phyloP scores from a whole-genome alignment of 2,888 invertebrate genomes.

The Aradus depressus region DNA sequence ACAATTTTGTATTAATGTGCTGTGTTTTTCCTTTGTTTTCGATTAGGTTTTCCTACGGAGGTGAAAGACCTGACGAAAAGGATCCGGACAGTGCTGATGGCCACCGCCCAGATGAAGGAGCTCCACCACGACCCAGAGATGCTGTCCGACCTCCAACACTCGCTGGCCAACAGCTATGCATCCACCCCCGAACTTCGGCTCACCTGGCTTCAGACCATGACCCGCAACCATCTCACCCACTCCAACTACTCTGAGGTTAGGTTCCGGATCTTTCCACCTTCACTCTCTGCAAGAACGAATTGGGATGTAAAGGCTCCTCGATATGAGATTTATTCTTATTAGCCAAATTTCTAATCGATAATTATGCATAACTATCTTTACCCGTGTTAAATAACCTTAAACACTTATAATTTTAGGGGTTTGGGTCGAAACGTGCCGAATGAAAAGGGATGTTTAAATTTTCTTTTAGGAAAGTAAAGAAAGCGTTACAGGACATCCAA shows the following conservation, averaged over 20 bases:
- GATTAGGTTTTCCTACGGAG: constrained; percentile 65
- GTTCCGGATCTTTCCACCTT: no score
- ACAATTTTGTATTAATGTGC: not conserved
- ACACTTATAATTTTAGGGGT: no score
- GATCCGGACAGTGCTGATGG: constrained; percentile 87
- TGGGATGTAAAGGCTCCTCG: no score
- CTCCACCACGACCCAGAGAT: constrained; percentile 87
- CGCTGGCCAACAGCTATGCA: constrained; percentile 83
- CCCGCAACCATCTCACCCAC: constrained; percentile 69
- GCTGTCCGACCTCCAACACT: constrained; percentile 80
- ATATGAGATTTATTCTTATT: no score
- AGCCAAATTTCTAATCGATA: no score
- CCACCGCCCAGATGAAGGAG: constrained; percentile 83
- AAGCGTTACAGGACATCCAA: no score
- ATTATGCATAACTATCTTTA: no score
- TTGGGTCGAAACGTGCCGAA: no score
- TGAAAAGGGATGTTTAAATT: no score
- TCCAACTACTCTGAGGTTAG: constrained; percentile 77
- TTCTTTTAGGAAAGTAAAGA: no score
- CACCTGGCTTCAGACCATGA: constrained; percentile 93
- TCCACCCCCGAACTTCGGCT: constrained; percentile 88
- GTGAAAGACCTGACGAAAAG: constrained; percentile 88
- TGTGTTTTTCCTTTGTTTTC: not conserved
- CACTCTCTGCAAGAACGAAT: no score
- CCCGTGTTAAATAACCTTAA: no score